These are phyloP conservation scores for Cyanistes caeruleus DNA, from an alignment of 2,113 vertebrate genomes.

Conservation along the genomic window DNA sequence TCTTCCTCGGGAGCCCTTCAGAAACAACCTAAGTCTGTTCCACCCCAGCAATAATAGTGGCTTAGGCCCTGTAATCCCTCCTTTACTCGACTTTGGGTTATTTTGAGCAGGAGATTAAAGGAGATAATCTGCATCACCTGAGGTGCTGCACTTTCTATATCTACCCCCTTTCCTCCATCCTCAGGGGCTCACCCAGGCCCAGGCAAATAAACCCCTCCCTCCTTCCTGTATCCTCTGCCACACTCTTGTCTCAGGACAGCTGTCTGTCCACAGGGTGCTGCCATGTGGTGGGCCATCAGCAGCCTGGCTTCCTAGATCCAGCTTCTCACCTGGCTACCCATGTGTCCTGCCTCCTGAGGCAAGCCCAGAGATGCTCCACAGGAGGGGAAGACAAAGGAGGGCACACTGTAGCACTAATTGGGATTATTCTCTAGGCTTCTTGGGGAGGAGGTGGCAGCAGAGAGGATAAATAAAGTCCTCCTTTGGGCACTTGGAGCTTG, in stretches of 20 bases:
- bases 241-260: accelerated
- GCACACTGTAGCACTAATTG: background rate
- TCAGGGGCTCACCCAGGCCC: background rate
- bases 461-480: background rate
- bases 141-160: conserved; percentile 37
- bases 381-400: background rate
- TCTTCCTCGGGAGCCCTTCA: background rate
- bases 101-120: conserved; percentile 81
- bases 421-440: background rate
- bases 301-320: background rate
- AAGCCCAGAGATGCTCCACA: background rate
- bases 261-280: background rate
- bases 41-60: conserved; percentile 24
- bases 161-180: background rate
- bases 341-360: background rate
- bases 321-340: background rate
- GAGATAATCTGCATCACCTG: conserved; percentile 70
- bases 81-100: conserved; percentile 78
- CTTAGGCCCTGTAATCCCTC: conserved; percentile 74
- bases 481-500: background rate
- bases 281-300: background rate
- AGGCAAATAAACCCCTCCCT: background rate
- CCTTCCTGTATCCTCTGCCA: background rate
- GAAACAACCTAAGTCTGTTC: conserved; percentile 43
- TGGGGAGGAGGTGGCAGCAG: background rate